Base-by-base conservation (phyloP, 2,888 invertebrate species). In the Drosophila incognita region DNA sequence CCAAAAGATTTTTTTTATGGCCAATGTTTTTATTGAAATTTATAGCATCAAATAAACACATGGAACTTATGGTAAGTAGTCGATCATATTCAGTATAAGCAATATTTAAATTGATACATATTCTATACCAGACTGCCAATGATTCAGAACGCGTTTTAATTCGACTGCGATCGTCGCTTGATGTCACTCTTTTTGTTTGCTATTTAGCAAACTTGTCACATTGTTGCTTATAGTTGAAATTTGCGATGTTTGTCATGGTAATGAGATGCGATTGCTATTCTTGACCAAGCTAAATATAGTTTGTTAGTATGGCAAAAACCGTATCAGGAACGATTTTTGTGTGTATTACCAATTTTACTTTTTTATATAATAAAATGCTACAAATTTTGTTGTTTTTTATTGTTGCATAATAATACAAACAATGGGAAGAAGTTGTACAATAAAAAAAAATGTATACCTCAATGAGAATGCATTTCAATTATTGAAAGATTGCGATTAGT, bases 121-220 rank as follows among this genome's bases (percentile, higher is more conserved):
- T 40, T 38, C 36, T 49, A 48, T 48, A 40, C 15, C 33, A 27
- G 35, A 57, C 21, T n/a, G 51, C 10, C 24, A 73, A 61, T 73
- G 58, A 65, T 64, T 69, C 67, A 68, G 73, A 82, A 82, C 83
- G 83, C 83, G 75, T 84, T 82, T 74, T n/a, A 58, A 63, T 63
- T 80, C 57, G n/a, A 33, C 31, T 51, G 35, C 42, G 35, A 33
- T 67, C 63, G 51, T 38, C 35, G 64, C 58, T 65, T 82, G 83
- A 79, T 85, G 82, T 83, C 80, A 77, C 63, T 46, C 2, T 84
- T 7, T 38, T 56, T 38, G 15, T 38, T 3, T 69, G 74, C 82
- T 79, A 71, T 85, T 85, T 85, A 83, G 85, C 86, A 85, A 87
- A 85, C 88, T 85, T 81, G 84, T 84, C 84, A 84, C 87, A 87